These are phyloP conservation scores for Natator depressus DNA, from an alignment of 2,113 vertebrate genomes.

Conservation along the genomic window DNA sequence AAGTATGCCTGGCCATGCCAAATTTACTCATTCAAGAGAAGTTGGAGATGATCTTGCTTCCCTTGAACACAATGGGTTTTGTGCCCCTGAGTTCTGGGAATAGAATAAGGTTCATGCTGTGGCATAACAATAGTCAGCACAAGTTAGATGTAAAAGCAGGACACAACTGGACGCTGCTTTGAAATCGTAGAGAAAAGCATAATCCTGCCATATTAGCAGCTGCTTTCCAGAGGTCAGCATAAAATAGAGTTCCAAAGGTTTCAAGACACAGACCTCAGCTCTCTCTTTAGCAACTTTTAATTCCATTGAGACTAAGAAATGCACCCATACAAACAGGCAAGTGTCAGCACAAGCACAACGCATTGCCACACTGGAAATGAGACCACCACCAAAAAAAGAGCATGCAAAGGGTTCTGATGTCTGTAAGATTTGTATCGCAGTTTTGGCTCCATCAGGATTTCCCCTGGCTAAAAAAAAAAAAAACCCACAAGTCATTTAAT, in stretches of 20 bases:
- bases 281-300: neutral
- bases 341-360: neutral
- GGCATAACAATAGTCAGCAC: neutral
- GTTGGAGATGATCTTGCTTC: neutral
- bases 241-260: neutral
- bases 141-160: neutral
- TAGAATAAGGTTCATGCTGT: neutral
- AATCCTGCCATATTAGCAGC: neutral
- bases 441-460: neutral
- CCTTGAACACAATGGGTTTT: neutral
- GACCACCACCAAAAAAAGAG: neutral
- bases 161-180: neutral
- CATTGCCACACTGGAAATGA: neutral
- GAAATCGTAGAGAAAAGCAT: neutral
- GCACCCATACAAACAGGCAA: neutral
- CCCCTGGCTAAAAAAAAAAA: neutral
- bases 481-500: neutral
- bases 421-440: neutral
- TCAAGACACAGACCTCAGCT: neutral
- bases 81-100: neutral
- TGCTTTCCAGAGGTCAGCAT: neutral
- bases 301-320: neutral
- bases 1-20: no score
- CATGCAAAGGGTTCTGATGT: neutral
- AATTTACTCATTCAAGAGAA: no score